phyloP scores from a whole-genome alignment of 2,888 invertebrate species.

The Thereva nobilitata region DNA sequence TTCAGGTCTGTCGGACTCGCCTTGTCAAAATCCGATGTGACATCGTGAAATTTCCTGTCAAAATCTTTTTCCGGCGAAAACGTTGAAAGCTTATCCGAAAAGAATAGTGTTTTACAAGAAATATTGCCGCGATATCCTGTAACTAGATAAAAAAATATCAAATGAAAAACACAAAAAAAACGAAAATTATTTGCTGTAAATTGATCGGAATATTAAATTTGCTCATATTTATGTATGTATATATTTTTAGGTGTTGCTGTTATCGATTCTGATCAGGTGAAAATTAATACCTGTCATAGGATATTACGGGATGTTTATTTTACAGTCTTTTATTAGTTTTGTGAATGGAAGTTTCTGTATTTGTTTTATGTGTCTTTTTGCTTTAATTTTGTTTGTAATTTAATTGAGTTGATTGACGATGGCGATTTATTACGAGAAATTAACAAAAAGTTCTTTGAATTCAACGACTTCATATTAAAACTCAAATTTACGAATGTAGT shows the following conservation, averaged over 20 bases:
- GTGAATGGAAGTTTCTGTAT: too few species aligned
- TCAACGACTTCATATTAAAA: too few species aligned
- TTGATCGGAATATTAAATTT: not conserved
- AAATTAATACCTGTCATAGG: conserved; percentile 17
- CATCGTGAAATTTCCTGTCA: conserved; percentile 55
- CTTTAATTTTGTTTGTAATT: conserved; percentile 2
- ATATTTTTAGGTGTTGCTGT: not conserved
- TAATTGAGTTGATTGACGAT: conserved; percentile 1
- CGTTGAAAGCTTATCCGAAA: conserved; percentile 54
- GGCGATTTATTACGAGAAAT: too few species aligned
- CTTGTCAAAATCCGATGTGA: conserved; percentile 55
- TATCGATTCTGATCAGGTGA: conserved; percentile 3
- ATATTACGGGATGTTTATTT: not conserved
- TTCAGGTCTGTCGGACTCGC: conserved; percentile 48
- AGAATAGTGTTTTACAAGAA: conserved; percentile 56
- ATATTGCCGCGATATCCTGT: conserved; percentile 55
- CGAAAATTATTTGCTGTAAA: not conserved
- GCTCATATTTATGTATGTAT: not conserved
- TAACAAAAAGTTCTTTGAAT: too few species aligned
- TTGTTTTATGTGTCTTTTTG: conserved; percentile 1
- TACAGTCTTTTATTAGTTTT: not conserved
- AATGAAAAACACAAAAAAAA: not conserved
- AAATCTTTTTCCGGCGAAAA: conserved; percentile 54
- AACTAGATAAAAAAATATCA: conserved; percentile 6
- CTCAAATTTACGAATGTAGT: too few species aligned